These are phyloP conservation scores for Scaptomyza polygonia DNA, from an alignment of 2,888 invertebrate genomes.

Conservation along the genomic window DNA sequence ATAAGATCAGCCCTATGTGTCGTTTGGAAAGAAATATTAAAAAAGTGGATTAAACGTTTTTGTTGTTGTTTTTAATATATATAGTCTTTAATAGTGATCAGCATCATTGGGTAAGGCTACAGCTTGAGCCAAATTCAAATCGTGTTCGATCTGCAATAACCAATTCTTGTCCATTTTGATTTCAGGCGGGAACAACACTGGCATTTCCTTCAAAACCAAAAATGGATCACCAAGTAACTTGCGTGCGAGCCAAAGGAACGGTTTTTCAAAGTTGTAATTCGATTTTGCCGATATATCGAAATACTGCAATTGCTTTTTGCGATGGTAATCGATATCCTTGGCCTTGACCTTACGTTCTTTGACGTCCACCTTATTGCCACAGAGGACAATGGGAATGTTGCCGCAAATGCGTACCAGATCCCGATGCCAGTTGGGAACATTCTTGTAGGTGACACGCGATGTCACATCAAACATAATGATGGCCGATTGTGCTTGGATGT, in stretches of 20 bases:
- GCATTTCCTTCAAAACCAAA: neutral
- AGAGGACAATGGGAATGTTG: slow-evolving; percentile 99
- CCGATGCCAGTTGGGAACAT: slow-evolving; percentile 99
- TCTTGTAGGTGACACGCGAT: slow-evolving; percentile 99
- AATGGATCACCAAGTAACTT: neutral
- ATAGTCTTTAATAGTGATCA: slow-evolving; percentile 91
- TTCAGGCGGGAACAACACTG: neutral
- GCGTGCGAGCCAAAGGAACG: slow-evolving; percentile 3
- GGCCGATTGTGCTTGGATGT: slow-evolving; percentile 98
- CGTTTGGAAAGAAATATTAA: too few species aligned
- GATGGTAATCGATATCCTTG: slow-evolving; percentile 99
- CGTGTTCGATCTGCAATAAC: slow-evolving; percentile 98
- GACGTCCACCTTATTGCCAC: slow-evolving; percentile 99
- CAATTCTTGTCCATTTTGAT: slow-evolving; percentile 96
- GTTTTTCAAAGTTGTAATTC: slow-evolving; percentile 95
- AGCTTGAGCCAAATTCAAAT: slow-evolving; percentile 97
- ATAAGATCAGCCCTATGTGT: too few species aligned
- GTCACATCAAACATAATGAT: slow-evolving; percentile 99
- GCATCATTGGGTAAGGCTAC: slow-evolving; percentile 99
- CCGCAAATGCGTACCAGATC: slow-evolving; percentile 99
- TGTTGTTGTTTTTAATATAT: too few species aligned
- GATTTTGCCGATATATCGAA: slow-evolving; percentile 99
- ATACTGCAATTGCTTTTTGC: slow-evolving; percentile 99
- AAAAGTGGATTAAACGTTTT: too few species aligned
- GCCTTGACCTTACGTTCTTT: slow-evolving; percentile 99